phyloP scores from a whole-genome alignment of 2,797 vertebrate species.

The Linurgus olivaceus region DNA sequence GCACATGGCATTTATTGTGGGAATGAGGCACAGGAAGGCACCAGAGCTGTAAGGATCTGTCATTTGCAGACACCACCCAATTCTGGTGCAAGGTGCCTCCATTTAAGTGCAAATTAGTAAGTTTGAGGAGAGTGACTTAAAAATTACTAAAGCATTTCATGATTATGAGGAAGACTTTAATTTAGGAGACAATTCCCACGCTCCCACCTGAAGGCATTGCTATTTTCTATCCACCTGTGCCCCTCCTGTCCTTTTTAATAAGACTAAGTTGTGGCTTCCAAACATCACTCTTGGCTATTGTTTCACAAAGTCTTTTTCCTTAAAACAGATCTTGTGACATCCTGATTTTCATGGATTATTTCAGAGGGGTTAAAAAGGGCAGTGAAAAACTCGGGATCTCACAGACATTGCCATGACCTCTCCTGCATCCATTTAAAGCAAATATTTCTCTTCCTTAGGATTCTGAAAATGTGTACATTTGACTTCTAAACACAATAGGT shows the following conservation, averaged over 20 bases:
- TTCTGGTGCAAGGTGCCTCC: not conserved
- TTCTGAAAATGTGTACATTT: not conserved
- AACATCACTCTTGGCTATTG: not conserved
- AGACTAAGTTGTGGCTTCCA: not conserved
- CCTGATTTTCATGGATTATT: not conserved
- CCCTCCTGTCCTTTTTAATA: not conserved
- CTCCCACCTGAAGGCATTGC: not conserved
- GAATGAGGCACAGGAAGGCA: not conserved
- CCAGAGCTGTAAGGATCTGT: not conserved
- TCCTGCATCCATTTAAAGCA: not conserved
- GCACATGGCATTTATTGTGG: not conserved
- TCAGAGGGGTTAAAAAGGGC: not conserved
- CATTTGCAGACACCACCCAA: not conserved
- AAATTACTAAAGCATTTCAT: not conserved
- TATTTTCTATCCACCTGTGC: not conserved
- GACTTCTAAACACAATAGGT: not conserved
- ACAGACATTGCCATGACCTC: rapidly evolving
- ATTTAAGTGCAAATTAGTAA: not conserved
- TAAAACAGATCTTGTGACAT: not conserved
- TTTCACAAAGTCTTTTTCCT: not conserved
- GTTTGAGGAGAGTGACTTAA: not conserved
- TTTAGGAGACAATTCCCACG: not conserved
- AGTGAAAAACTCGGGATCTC: not conserved
- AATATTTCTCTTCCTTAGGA: not conserved
- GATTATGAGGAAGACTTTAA: not conserved